These are phyloP conservation scores for Phalacrocorax pelagicus DNA, from an alignment of 2,113 vertebrate species.

Conservation along the genomic window DNA sequence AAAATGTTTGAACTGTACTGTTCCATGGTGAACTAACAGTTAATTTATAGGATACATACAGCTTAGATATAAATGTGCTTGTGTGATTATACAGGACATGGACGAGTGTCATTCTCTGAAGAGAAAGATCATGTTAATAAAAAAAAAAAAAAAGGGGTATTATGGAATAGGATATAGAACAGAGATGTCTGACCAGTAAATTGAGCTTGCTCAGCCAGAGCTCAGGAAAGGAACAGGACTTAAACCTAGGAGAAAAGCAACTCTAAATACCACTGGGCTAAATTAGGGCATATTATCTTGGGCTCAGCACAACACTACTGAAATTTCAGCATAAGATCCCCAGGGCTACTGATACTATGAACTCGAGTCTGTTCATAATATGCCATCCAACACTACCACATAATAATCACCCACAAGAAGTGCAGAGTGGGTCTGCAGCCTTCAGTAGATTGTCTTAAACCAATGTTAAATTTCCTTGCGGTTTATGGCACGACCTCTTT, in stretches of 20 bases:
- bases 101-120: neutral
- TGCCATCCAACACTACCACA: accelerated
- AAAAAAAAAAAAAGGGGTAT: neutral
- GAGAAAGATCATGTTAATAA: neutral
- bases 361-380: neutral
- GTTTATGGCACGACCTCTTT: neutral
- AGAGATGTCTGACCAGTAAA: neutral
- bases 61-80: neutral
- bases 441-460: neutral
- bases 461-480: neutral
- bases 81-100: neutral
- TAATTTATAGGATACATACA: neutral
- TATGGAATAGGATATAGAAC: neutral
- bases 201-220: neutral
- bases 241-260: neutral
- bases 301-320: neutral
- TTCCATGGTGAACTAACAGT: neutral
- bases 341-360: neutral
- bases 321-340: neutral
- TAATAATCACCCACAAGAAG: neutral
- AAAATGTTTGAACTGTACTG: neutral
- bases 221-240: neutral
- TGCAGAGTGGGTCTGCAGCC: neutral
- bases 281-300: neutral
- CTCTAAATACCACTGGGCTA: neutral